Percentiles rank a stretch among this genome's conserved stretches.
These are phyloP conservation scores for Guaruba guarouba DNA, from an alignment of 2,113 vertebrate species.

Conservation along the genomic window DNA sequence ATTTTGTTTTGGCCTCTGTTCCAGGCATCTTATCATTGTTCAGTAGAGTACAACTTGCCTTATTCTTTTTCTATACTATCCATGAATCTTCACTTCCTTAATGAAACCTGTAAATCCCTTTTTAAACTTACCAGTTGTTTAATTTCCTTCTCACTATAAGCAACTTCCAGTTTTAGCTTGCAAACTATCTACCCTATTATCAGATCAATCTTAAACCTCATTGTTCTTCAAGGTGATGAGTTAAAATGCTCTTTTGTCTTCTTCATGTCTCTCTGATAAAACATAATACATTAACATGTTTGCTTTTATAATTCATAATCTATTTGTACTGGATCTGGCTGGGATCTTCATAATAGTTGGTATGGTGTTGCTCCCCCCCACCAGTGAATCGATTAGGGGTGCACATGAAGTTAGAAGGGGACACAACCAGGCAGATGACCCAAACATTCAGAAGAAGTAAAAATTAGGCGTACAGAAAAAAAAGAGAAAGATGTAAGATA, in stretches of 20 bases:
- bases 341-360: not conserved
- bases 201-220: not conserved
- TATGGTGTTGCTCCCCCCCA: not conserved
- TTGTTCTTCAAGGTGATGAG: not conserved
- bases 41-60: not conserved
- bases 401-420: not conserved
- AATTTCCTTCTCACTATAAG: not conserved
- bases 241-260: not conserved
- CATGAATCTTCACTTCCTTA: not conserved
- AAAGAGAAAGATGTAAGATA: not conserved
- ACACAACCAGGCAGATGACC: not conserved
- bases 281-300: not conserved
- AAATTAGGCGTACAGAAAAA: not conserved
- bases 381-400: not conserved
- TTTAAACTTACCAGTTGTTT: not conserved
- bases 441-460: not conserved
- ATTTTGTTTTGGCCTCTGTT: not conserved
- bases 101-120: not conserved
- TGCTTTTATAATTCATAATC: not conserved
- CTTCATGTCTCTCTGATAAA: not conserved
- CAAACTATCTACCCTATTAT: not conserved
- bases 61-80: not conserved
- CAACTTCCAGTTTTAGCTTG: not conserved
- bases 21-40: not conserved
- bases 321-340: not conserved